Percentiles rank a stretch among this genome's conserved stretches.
Evolutionary conservation across 2,113 vertebrate species (phyloP).

Genomic region (Rana temporaria): DNA sequence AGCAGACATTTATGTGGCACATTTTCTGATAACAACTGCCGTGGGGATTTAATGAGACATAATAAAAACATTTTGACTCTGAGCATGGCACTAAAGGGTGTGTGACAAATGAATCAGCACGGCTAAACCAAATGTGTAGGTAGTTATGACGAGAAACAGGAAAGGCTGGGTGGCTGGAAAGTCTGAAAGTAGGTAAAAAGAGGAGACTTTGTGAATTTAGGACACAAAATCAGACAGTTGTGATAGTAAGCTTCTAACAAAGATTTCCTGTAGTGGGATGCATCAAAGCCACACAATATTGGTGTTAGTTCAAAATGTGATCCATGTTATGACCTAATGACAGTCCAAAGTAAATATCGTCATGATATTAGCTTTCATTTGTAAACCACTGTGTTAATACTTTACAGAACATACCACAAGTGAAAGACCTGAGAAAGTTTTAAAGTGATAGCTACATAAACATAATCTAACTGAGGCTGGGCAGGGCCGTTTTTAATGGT

Average conservation of each 20-base stretch:
- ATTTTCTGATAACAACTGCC: slow-evolving; percentile 16
- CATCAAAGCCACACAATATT: neutral
- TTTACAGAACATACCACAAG: neutral
- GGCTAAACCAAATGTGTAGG: slow-evolving; percentile 50
- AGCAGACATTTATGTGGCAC: neutral
- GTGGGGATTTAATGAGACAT: slow-evolving; percentile 1
- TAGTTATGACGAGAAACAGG: slow-evolving; percentile 43
- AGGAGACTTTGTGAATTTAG: neutral
- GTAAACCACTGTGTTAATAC: neutral
- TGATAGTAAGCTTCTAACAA: neutral
- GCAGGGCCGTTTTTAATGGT: too few species aligned
- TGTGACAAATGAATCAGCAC: slow-evolving; percentile 39
- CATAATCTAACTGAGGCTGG: too few species aligned
- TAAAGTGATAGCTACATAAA: neutral
- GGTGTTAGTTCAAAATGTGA: neutral
- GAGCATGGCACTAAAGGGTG: neutral
- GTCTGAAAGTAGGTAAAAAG: slow-evolving; percentile 45
- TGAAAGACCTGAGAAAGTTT: neutral
- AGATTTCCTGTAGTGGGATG: slow-evolving; percentile 13
- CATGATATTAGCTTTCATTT: neutral
- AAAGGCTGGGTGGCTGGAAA: slow-evolving; percentile 50
- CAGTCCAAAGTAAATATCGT: neutral
- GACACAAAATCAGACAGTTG: slow-evolving; percentile 33
- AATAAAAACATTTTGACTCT: neutral
- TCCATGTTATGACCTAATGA: neutral